Evolutionary conservation across 2,888 invertebrate species (phyloP), one percentile per base, ranked within the genome.

Genomic region (Lasiommata megera): DNA sequence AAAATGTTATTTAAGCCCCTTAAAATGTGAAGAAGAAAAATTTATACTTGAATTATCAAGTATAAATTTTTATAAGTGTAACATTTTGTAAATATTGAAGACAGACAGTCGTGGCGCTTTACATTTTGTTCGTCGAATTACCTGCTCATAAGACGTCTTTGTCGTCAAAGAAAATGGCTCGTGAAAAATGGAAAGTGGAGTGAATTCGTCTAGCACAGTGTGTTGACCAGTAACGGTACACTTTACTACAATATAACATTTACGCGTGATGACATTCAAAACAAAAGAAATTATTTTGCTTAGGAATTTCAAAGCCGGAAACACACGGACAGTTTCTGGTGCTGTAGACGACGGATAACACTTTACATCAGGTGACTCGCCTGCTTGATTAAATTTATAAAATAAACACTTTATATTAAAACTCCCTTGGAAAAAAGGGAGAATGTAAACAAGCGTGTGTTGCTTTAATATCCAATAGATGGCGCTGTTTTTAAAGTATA

Each of bases 161-260:
- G 75, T 79, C 74, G 23, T 12, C 23, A 70, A 78, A 86, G 80
- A 81, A 85, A 86, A 88, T 82, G 74, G 77, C 79, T 75, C 76
- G 78, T 80, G 86, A 84, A 88, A 88, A 89, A 88, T 88, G 85
- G 88, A 89, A 89, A 89, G 88, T 88, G 88, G 84, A 85, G 81
- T 86, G 75, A 82, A 84, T 86, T 85, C 76, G 84, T 82, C 80
- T 82, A 83, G 81, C 73, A 76, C 81, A 84, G 81, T 84, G 74
- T 82, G 82, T 76, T 76, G 74, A 77, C 70, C 71, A 71, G 67
- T 82, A 82, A 82, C 84, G 80, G 82, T 73, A 73, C 71, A 68
- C 68, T 75, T 74, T 73, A 70, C 64, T 70, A 70, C 70, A 71
- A 78, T 79, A 79, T 76, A 78, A 73, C 65, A 70, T 64, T 71